Evolutionary conservation across 2,888 invertebrate genomes (phyloP).

Genomic region (Dynastes hyllus): DNA sequence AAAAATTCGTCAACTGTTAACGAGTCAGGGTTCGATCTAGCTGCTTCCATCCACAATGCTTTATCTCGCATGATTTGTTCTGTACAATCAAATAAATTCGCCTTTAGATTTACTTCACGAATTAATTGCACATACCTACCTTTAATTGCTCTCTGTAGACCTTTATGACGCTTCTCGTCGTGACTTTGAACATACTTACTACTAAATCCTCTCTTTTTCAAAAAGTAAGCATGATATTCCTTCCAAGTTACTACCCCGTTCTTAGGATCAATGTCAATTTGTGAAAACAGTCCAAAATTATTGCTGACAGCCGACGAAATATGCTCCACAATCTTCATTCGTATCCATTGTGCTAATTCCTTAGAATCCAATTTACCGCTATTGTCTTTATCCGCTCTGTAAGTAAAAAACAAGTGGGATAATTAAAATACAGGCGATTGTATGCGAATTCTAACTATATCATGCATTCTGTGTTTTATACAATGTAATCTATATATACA

Average conservation of each 20-base stretch:
- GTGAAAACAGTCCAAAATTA: constrained; percentile 79
- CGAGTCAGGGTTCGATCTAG: constrained; percentile 81
- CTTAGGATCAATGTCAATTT: constrained; percentile 78
- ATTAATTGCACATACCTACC: constrained; percentile 58
- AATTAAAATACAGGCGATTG: too few species aligned
- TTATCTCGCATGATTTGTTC: constrained; percentile 85
- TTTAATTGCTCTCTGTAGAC: constrained; percentile 77
- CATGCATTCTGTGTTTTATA: too few species aligned
- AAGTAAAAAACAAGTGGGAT: constrained; percentile 55
- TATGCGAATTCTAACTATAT: too few species aligned
- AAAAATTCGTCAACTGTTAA: constrained; percentile 85
- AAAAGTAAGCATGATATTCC: constrained; percentile 84
- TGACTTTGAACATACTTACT: constrained; percentile 79
- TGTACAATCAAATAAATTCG: constrained; percentile 55
- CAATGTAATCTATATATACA: too few species aligned
- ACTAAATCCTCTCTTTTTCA: constrained; percentile 80
- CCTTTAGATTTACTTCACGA: too few species aligned
- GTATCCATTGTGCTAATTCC: constrained; percentile 80
- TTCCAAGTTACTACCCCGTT: constrained; percentile 85
- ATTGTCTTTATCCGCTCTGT: constrained; percentile 77
- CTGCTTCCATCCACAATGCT: constrained; percentile 86
- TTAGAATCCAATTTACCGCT: constrained; percentile 75
- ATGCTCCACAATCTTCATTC: constrained; percentile 80
- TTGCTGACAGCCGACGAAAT: constrained; percentile 79
- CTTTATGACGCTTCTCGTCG: constrained; percentile 78